Evolutionary conservation across 2,113 vertebrate genomes (phyloP).

Genomic region (Ptilorrhoa leucosticta): DNA sequence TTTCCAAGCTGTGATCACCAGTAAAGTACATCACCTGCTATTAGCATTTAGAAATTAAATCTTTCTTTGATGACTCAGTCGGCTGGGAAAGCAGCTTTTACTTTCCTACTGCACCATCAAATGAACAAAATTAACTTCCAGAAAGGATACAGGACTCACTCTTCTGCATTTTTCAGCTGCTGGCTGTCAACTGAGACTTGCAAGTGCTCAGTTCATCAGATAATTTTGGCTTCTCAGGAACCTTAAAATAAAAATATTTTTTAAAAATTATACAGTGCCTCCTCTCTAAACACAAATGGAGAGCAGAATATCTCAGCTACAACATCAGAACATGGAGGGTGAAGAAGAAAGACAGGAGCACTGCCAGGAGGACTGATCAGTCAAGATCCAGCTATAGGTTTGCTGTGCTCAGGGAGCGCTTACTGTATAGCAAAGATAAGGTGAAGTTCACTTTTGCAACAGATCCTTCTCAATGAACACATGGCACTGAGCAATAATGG

Average conservation of each 20-base stretch:
- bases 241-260: background rate
- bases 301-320: background rate
- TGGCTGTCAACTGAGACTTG: background rate
- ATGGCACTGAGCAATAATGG: background rate
- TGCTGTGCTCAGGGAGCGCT: background rate
- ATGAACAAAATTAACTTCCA: background rate
- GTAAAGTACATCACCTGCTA: background rate
- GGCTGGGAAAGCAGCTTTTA: background rate
- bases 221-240: background rate
- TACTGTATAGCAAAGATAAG: background rate
- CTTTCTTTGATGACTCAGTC: background rate
- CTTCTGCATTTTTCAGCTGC: background rate
- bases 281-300: background rate
- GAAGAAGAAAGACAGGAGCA: background rate
- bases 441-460: background rate
- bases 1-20: background rate
- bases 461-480: background rate
- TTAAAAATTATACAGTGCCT: background rate
- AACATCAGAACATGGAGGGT: background rate
- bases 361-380: background rate
- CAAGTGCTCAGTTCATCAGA: background rate
- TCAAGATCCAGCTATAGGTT: background rate
- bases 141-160: background rate
- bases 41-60: constrained; percentile 2
- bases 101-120: background rate